phyloP scores from a whole-genome alignment of 2,888 invertebrate species.

The Lepidochrysops patricia region DNA sequence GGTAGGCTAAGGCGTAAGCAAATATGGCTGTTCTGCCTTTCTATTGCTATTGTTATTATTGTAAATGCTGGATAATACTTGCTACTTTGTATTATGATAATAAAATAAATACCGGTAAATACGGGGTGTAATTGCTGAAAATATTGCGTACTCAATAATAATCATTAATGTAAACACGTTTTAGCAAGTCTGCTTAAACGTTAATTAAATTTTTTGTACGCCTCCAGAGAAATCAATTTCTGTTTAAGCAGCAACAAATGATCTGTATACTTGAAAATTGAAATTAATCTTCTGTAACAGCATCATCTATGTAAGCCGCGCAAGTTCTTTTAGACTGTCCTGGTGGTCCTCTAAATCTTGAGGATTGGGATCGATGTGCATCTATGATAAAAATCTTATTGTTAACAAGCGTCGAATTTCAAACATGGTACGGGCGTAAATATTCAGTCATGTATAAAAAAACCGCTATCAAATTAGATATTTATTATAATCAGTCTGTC shows the following conservation, averaged over 20 bases:
- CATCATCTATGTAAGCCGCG: no score
- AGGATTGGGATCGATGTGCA: no score
- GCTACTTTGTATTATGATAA: conserved; percentile 9
- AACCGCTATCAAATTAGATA: conserved; percentile 12
- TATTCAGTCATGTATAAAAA: neutral
- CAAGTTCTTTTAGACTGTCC: neutral
- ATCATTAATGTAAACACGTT: neutral
- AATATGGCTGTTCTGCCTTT: conserved; percentile 13
- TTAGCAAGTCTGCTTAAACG: neutral
- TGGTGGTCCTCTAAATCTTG: neutral
- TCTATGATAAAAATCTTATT: neutral
- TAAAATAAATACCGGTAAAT: neutral
- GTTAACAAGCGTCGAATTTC: neutral
- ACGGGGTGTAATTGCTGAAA: neutral
- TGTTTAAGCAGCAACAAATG: no score
- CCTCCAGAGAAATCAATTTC: no score
- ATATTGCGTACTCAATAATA: neutral
- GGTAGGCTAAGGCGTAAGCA: conserved; percentile 25
- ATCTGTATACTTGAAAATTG: no score
- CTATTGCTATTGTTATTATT: conserved; percentile 13
- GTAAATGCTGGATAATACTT: neutral
- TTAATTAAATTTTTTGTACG: neutral
- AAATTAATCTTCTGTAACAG: no score
- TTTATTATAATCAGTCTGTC: conserved; percentile 7
- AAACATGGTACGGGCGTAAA: neutral